These are phyloP conservation scores for Antrozous pallidus DNA, from an alignment of 2,797 vertebrate species.

Conservation along the genomic window DNA sequence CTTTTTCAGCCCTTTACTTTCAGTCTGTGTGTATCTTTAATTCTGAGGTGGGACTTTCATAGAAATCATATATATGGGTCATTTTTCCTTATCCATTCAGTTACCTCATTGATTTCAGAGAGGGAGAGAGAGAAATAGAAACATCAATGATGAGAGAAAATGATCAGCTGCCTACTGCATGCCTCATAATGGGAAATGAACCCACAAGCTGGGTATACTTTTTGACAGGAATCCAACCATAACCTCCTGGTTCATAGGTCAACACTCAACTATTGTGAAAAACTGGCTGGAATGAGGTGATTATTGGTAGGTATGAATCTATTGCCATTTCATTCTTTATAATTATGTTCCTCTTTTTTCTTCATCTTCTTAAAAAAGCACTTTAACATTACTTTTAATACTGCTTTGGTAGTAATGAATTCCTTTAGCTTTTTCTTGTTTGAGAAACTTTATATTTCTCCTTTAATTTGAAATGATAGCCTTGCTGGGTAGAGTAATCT, in stretches of 20 bases:
- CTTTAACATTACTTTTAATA: not conserved
- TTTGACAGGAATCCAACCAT: no score
- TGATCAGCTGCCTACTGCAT: no score
- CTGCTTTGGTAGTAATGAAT: not conserved
- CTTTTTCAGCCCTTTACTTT: not conserved
- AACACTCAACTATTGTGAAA: no score
- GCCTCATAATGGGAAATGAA: no score
- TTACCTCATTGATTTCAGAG: no score
- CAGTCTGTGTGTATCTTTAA: not conserved
- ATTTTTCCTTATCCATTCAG: not conserved
- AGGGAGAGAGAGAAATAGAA: no score
- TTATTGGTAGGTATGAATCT: not conserved
- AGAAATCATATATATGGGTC: not conserved
- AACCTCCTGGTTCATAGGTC: no score
- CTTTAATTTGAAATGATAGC: not conserved
- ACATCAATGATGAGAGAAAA: no score
- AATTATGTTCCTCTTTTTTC: not conserved
- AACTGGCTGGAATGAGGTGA: not conserved
- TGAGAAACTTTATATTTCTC: not conserved
- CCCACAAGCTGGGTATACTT: no score
- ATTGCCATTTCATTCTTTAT: not conserved
- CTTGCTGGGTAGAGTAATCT: not conserved
- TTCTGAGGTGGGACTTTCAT: not conserved
- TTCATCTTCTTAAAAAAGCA: not conserved
- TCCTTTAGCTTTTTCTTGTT: not conserved